Conservation (phyloP, 2,888 invertebrate genomes). For the Rutpela maculata region DNA sequence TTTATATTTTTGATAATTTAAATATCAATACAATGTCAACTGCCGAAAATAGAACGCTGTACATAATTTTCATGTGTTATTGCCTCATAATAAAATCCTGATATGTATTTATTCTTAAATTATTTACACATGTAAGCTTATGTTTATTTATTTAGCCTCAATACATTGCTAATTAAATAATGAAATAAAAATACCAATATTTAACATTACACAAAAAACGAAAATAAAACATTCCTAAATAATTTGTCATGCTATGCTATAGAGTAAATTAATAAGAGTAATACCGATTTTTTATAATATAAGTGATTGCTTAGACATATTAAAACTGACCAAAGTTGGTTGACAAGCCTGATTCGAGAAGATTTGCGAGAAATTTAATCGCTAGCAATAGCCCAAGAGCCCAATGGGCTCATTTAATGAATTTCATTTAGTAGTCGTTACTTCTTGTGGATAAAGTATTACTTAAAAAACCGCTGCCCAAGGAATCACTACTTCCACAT, state of each 20-base stretch:
- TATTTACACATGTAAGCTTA: neutral
- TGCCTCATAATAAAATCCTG: neutral
- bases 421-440: no score
- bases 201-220: neutral
- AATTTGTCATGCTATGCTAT: neutral
- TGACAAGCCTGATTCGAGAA: no score
- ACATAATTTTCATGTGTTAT: neutral
- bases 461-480: no score
- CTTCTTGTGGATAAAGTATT: no score
- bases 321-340: no score
- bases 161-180: slow-evolving; percentile 10
- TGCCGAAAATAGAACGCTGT: slow-evolving; percentile 1
- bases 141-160: slow-evolving; percentile 19
- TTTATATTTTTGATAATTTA: neutral
- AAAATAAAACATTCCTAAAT: neutral
- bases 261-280: no score
- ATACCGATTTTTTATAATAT: no score
- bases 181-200: neutral
- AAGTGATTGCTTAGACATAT: no score
- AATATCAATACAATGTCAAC: slow-evolving; percentile 10
- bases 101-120: slow-evolving; percentile 15
- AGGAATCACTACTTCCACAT: no score
- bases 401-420: no score
- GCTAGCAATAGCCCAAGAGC: no score
- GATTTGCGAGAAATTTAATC: no score